phyloP scores from a whole-genome alignment of 2,113 vertebrate genomes.

The Rutilus rutilus region DNA sequence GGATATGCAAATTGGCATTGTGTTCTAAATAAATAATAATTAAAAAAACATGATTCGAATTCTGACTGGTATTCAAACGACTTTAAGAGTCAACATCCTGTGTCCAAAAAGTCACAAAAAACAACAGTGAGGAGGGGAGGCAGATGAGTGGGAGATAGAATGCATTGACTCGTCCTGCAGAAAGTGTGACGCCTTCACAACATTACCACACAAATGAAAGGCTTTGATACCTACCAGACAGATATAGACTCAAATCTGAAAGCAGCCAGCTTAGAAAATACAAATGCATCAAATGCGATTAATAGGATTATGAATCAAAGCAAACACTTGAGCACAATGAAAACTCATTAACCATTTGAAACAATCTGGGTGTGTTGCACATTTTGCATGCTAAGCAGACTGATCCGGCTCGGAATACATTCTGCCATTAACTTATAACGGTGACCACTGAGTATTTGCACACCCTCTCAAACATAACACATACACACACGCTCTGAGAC shows the following conservation, averaged over 20 bases:
- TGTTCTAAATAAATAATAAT: not conserved
- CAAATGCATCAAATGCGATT: constrained; percentile 14
- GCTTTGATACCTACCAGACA: constrained; percentile 5
- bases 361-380: constrained; percentile 9
- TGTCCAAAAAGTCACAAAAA: not conserved
- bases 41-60: not conserved
- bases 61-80: not conserved
- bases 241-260: constrained; percentile 28
- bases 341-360: constrained; percentile 32
- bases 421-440: not conserved
- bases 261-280: constrained; percentile 4
- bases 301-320: constrained; percentile 32
- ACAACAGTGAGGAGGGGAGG: not conserved
- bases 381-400: constrained; percentile 28
- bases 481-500: not conserved
- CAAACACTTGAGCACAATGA: constrained; percentile 31
- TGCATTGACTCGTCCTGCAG: not conserved
- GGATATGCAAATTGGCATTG: not conserved
- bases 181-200: not conserved
- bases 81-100: constrained; percentile 1
- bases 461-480: constrained; percentile 1
- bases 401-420: not conserved
- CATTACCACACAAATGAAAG: constrained; percentile 11
- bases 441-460: constrained; percentile 5
- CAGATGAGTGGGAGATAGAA: constrained; percentile 1